phyloP scores from a whole-genome alignment of 2,888 invertebrate genomes.

The Amphiduros pacificus region DNA sequence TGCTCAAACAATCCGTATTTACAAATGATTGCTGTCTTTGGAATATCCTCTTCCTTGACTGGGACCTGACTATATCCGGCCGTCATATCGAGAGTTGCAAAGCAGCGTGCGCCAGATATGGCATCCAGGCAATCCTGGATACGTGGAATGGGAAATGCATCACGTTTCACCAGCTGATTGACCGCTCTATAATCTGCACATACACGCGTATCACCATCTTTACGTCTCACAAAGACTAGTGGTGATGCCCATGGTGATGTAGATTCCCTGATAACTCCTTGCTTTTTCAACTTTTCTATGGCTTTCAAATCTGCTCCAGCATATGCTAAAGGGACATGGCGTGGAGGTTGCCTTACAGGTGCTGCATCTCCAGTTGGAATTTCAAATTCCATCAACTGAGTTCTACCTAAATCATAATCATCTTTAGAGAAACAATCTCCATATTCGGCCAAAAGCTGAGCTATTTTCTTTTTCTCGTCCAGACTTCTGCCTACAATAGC shows the following conservation, averaged over 20 bases:
- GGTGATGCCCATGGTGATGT: slow-evolving; percentile 2
- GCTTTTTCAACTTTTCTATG: background rate
- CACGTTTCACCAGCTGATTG: slow-evolving; percentile 21
- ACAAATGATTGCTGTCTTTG: slow-evolving; percentile 13
- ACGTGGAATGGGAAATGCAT: slow-evolving; percentile 24
- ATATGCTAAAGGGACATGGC: background rate
- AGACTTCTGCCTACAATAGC: background rate
- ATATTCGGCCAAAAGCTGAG: background rate
- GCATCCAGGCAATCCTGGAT: slow-evolving; percentile 18
- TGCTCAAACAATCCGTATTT: slow-evolving; percentile 1
- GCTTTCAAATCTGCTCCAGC: background rate
- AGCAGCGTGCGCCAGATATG: slow-evolving; percentile 23
- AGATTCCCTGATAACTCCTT: background rate
- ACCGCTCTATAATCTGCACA: slow-evolving; percentile 30
- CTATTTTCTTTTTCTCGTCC: background rate
- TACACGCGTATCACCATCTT: slow-evolving; percentile 22
- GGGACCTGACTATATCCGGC: slow-evolving; percentile 10
- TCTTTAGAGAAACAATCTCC: background rate
- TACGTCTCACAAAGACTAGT: background rate
- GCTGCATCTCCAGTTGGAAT: slow-evolving; percentile 1
- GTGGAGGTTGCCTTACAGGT: background rate
- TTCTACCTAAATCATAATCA: background rate
- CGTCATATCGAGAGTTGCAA: slow-evolving; percentile 27
- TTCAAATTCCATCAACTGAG: background rate
- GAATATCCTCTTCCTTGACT: slow-evolving; percentile 5